These are phyloP conservation scores for Himalopsyche kuldschensis DNA, from an alignment of 2,888 invertebrate genomes.

Conservation along the genomic window DNA sequence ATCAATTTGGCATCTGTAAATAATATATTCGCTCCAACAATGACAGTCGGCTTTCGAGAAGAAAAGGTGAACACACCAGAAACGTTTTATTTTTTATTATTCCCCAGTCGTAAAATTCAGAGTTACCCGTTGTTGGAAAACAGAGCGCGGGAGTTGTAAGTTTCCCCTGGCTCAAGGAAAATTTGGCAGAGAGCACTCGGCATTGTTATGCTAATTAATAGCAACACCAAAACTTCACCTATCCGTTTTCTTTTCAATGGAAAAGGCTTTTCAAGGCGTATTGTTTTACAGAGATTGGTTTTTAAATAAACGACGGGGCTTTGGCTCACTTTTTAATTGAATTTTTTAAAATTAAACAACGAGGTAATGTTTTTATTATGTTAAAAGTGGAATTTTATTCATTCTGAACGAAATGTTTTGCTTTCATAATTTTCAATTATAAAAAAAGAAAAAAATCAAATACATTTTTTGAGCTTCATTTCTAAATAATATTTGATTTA, in stretches of 20 bases:
- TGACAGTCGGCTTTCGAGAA: conserved; percentile 9
- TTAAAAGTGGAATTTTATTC: neutral
- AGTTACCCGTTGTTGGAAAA: conserved; percentile 4
- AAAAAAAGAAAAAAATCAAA: no score
- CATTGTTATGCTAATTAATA: conserved; percentile 33
- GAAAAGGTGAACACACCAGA: conserved; percentile 2
- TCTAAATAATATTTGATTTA: no score
- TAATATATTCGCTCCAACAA: conserved; percentile 8
- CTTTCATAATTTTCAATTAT: no score
- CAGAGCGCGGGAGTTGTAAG: conserved; percentile 1
- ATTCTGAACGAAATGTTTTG: neutral
- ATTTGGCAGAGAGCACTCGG: conserved; percentile 24
- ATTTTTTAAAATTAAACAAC: neutral
- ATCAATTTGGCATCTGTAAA: conserved; percentile 22
- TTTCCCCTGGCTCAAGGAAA: neutral
- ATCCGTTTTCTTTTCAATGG: neutral
- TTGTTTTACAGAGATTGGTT: neutral
- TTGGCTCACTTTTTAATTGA: neutral
- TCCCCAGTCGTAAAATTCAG: conserved; percentile 18
- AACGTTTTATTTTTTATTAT: conserved; percentile 16
- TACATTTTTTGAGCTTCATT: no score
- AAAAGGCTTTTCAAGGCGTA: neutral
- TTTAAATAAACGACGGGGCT: neutral
- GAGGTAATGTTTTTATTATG: neutral
- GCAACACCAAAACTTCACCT: conserved; percentile 18